Evolutionary conservation across 2,888 invertebrate genomes (phyloP).

Genomic region (Drosophila austrosaltans): DNA sequence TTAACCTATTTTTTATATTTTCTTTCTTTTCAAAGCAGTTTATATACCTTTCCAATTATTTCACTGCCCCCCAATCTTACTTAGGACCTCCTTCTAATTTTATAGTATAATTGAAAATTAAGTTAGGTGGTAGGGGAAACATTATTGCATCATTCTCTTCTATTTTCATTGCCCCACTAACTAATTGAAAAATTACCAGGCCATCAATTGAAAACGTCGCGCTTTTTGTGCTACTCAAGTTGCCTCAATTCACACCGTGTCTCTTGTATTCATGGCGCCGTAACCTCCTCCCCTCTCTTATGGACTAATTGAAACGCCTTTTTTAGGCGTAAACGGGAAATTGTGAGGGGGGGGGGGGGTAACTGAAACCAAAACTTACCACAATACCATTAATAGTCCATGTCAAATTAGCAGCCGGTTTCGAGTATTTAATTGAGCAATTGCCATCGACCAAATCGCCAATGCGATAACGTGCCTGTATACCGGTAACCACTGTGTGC

Average conservation of each 20-base stretch:
- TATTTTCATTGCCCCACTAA: constrained; percentile 14
- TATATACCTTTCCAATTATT: not conserved
- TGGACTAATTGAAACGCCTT: constrained; percentile 34
- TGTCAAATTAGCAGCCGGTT: constrained; percentile 86
- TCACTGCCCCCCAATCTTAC: not conserved
- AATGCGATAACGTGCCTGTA: constrained; percentile 85
- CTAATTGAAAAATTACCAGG: constrained; percentile 72
- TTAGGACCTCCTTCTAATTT: not conserved
- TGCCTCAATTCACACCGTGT: not conserved
- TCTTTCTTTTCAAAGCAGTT: not conserved
- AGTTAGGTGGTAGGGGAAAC: constrained; percentile 17
- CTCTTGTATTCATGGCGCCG: not conserved
- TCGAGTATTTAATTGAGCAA: constrained; percentile 85
- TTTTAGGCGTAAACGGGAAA: constrained; percentile 22
- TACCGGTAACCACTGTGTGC: constrained; percentile 85
- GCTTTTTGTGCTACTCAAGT: constrained; percentile 37
- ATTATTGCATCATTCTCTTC: constrained; percentile 27
- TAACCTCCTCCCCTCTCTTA: constrained; percentile 6
- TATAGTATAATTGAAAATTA: not conserved
- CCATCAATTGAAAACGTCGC: constrained; percentile 70
- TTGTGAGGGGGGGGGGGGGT: constrained; percentile 21
- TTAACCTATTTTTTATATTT: not conserved
- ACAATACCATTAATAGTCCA: constrained; percentile 86
- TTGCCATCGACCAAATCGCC: constrained; percentile 85
- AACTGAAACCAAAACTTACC: constrained; percentile 81